Evolutionary conservation across 1,140 invertebrate genomes (phyloP).

Genomic region (Drosophila arawakana): DNA sequence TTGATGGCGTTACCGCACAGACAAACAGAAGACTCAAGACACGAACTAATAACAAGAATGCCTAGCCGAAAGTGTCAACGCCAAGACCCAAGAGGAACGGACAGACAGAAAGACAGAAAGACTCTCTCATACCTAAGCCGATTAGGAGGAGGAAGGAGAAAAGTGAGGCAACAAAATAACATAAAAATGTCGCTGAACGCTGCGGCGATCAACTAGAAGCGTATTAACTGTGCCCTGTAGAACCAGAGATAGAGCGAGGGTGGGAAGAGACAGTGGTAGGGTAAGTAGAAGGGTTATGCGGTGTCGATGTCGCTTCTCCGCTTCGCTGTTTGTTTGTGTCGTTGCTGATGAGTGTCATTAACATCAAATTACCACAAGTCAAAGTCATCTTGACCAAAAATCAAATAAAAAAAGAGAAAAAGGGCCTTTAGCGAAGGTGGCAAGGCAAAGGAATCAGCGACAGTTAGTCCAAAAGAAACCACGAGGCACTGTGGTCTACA

Average conservation of each 20-base stretch:
- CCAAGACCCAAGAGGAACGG: conserved; percentile 16
- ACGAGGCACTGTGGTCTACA: conserved; percentile 42
- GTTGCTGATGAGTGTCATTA: conserved; percentile 80
- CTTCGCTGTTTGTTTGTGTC: conserved; percentile 38
- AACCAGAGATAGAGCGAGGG: neutral
- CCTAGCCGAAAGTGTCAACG: conserved; percentile 56
- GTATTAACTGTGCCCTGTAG: conserved; percentile 62
- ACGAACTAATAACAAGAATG: conserved; percentile 73
- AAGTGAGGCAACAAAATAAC: conserved; percentile 6
- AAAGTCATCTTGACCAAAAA: conserved; percentile 73
- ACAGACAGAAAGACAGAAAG: conserved; percentile 29
- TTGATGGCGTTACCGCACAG: conserved; percentile 62
- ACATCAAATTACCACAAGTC: conserved; percentile 82
- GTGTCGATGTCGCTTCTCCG: conserved; percentile 62
- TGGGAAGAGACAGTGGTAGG: neutral
- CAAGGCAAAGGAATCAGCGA: conserved; percentile 51
- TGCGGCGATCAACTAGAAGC: conserved; percentile 57
- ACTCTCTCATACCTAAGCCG: conserved; percentile 57
- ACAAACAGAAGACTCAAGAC: conserved; percentile 68
- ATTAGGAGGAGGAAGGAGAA: conserved; percentile 44
- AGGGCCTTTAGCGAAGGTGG: neutral
- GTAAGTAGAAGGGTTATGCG: conserved; percentile 7
- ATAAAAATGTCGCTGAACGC: conserved; percentile 47
- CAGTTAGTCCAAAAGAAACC: conserved; percentile 60
- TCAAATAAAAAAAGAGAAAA: conserved; percentile 13